Evolutionary conservation across 2,797 vertebrate genomes (phyloP).

Genomic region (Fistularia tabacaria): DNA sequence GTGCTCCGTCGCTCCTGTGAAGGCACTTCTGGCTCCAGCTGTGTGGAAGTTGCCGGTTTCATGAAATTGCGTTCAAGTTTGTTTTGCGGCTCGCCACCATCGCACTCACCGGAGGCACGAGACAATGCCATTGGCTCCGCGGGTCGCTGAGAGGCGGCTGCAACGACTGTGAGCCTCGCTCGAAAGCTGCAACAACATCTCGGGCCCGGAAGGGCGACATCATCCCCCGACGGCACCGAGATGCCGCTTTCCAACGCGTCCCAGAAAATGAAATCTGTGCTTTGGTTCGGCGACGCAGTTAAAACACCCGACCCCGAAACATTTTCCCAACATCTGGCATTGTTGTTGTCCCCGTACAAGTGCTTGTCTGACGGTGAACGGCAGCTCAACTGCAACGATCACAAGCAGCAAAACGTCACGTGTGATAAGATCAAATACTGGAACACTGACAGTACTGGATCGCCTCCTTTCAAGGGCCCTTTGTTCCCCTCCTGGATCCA

Average conservation of each 20-base stretch:
- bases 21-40: too few species aligned
- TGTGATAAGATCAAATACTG: constrained; percentile 31
- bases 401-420: constrained; percentile 34
- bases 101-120: too few species aligned
- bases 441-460: constrained; percentile 17
- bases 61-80: too few species aligned
- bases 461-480: constrained; percentile 1
- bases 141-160: too few species aligned
- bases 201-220: constrained; percentile 60
- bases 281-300: constrained; percentile 33
- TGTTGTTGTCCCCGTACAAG: constrained; percentile 28
- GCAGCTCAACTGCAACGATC: constrained; percentile 57
- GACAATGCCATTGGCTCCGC: too few species aligned
- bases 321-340: constrained; percentile 61
- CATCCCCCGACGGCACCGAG: constrained; percentile 56
- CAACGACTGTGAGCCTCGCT: constrained; percentile 8
- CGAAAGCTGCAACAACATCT: constrained; percentile 44
- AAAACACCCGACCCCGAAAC: constrained; percentile 12
- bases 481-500: constrained; percentile 2
- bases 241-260: constrained; percentile 32
- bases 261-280: constrained; percentile 36
- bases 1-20: too few species aligned
- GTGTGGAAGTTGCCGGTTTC: too few species aligned
- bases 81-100: too few species aligned
- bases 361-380: constrained; percentile 28